Evolutionary conservation across 92 coral and sea anemone genomes (phyloP).

Genomic region (Galaxea fascicularis): DNA sequence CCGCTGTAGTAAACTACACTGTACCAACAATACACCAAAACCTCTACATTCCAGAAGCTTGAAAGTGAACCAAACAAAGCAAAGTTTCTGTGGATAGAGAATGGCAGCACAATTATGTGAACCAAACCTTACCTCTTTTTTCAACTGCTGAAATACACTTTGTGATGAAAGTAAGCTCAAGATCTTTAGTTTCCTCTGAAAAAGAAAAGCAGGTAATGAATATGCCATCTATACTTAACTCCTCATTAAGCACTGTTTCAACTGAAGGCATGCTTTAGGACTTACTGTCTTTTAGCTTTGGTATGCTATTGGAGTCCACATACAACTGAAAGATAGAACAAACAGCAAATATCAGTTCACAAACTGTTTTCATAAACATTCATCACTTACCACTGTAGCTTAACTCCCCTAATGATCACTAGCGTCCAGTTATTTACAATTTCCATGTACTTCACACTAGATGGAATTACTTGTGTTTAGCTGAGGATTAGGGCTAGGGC

Average conservation of each 20-base stretch:
- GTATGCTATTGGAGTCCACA: slow-evolving; percentile 68
- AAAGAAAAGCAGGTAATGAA: background rate
- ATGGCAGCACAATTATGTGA: background rate
- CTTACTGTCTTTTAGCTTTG: slow-evolving; percentile 70
- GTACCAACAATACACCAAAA: no score
- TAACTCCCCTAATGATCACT: no score
- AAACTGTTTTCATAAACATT: no score
- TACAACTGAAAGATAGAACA: slow-evolving; percentile 62
- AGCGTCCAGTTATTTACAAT: no score
- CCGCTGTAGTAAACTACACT: no score
- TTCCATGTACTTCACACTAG: no score
- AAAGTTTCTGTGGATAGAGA: background rate
- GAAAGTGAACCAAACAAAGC: no score
- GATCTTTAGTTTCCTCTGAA: slow-evolving; percentile 73
- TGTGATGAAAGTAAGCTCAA: slow-evolving; percentile 82
- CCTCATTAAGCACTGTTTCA: background rate
- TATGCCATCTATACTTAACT: background rate
- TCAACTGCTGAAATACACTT: slow-evolving; percentile 94
- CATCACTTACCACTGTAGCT: no score
- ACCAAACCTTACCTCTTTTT: slow-evolving; percentile 77
- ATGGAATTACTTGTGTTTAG: no score
- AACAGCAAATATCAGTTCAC: background rate
- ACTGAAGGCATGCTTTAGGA: background rate
- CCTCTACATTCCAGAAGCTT: no score
- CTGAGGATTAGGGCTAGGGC: no score